These are phyloP conservation scores for Schizaphis graminum DNA, from an alignment of 2,888 invertebrate species.

Conservation along the genomic window DNA sequence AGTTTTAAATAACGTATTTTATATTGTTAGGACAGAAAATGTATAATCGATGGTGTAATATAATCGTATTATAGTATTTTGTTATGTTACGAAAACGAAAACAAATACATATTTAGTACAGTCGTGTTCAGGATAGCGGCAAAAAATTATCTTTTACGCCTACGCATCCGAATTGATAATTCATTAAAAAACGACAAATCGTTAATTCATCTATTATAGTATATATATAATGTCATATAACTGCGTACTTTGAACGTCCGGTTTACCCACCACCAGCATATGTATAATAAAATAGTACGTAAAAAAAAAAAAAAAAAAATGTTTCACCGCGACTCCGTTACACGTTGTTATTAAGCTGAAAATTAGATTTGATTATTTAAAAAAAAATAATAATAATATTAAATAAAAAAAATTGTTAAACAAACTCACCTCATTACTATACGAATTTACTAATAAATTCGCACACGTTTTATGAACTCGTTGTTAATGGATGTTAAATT, in stretches of 20 bases:
- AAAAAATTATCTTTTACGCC: constrained; percentile 21
- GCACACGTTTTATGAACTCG: neutral
- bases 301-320: neutral
- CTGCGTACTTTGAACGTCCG: neutral
- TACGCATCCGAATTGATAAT: neutral
- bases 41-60: neutral
- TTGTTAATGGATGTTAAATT: constrained; percentile 50
- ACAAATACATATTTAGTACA: neutral
- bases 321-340: constrained; percentile 3
- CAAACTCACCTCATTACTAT: constrained; percentile 66
- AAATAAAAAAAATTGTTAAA: constrained; percentile 65
- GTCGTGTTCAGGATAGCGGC: neutral
- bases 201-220: neutral
- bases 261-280: neutral
- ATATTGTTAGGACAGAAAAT: neutral
- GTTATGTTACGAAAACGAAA: neutral
- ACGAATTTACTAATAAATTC: constrained; percentile 67
- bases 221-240: neutral
- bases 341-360: constrained; percentile 43
- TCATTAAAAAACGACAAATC: neutral
- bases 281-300: neutral
- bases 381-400: constrained; percentile 59
- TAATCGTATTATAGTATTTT: neutral
- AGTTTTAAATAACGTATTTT: neutral
- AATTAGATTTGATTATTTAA: constrained; percentile 50